Evolutionary conservation across 2,113 vertebrate genomes (phyloP).

Genomic region (Epinephelus cyanopodus): DNA sequence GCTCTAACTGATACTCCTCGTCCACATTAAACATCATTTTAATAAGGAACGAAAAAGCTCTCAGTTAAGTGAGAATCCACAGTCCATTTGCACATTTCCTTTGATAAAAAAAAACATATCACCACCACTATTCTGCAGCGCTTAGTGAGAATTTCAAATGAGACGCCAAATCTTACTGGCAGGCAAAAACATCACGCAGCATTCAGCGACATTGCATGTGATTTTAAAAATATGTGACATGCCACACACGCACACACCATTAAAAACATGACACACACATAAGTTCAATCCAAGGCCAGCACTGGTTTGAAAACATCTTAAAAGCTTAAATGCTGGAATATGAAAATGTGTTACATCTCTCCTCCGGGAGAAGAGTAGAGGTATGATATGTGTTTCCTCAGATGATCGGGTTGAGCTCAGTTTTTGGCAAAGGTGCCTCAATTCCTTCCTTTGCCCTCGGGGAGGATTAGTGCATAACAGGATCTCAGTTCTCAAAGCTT

Average conservation of each 20-base stretch:
- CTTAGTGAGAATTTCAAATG: conserved; percentile 13
- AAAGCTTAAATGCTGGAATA: conserved; percentile 35
- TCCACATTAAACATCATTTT: conserved; percentile 5
- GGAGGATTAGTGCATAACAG: conserved; percentile 65
- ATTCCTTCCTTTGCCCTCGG: conserved; percentile 34
- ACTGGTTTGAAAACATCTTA: conserved; percentile 18
- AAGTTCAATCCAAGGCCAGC: conserved; percentile 31
- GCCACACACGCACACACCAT: neutral
- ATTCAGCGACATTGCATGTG: neutral
- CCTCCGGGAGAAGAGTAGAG: conserved; percentile 31
- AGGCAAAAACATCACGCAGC: neutral
- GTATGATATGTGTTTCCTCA: conserved; percentile 30
- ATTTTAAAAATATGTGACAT: conserved; percentile 9
- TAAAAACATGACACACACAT: conserved; percentile 8
- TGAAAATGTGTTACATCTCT: conserved; percentile 41
- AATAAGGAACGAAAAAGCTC: conserved; percentile 11
- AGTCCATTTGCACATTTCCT: conserved; percentile 16
- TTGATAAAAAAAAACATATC: neutral
- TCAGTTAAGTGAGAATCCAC: conserved; percentile 18
- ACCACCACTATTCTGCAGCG: neutral
- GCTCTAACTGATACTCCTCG: neutral
- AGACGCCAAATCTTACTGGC: conserved; percentile 6
- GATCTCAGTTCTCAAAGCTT: conserved; percentile 57
- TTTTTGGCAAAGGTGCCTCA: conserved; percentile 59
- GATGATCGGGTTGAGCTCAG: conserved; percentile 38